Conservation (phyloP, 2,113 vertebrate genomes). For the Hypocryptadius cinnamomeus region DNA sequence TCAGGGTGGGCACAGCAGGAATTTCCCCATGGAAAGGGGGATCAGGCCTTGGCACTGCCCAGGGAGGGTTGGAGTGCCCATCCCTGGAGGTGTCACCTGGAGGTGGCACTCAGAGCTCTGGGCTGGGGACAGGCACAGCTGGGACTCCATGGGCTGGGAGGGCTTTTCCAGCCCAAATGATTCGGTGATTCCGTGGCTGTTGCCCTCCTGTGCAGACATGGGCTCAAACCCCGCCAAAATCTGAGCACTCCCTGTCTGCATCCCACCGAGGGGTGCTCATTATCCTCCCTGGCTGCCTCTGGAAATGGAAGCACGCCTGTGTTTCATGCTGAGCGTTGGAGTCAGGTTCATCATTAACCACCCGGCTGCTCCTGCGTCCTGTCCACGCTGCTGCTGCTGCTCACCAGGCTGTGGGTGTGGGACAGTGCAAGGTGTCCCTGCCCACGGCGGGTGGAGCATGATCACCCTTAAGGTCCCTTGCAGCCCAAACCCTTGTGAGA, state of each 20-base stretch:
- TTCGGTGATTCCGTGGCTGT: neutral
- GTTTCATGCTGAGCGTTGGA: neutral
- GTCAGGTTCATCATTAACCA: neutral
- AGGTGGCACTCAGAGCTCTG: neutral
- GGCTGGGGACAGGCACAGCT: neutral
- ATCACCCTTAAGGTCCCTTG: neutral
- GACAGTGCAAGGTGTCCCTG: neutral
- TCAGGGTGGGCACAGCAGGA: neutral
- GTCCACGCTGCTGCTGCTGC: neutral
- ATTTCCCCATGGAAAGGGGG: neutral
- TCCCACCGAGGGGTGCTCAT: neutral
- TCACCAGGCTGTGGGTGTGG: neutral
- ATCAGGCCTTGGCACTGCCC: neutral
- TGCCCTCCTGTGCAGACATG: neutral
- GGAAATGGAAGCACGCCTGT: accelerated
- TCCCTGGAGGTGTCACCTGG: neutral
- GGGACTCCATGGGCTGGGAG: accelerated
- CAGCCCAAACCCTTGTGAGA: neutral
- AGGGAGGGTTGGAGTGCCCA: neutral
- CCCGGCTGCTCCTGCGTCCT: neutral
- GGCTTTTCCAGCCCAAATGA: accelerated
- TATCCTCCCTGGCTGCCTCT: neutral
- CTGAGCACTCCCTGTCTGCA: neutral
- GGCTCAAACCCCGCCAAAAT: neutral
- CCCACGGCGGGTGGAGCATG: neutral